These are phyloP conservation scores for Sthenelais limicola DNA, from an alignment of 2,888 invertebrate genomes.

Conservation along the genomic window DNA sequence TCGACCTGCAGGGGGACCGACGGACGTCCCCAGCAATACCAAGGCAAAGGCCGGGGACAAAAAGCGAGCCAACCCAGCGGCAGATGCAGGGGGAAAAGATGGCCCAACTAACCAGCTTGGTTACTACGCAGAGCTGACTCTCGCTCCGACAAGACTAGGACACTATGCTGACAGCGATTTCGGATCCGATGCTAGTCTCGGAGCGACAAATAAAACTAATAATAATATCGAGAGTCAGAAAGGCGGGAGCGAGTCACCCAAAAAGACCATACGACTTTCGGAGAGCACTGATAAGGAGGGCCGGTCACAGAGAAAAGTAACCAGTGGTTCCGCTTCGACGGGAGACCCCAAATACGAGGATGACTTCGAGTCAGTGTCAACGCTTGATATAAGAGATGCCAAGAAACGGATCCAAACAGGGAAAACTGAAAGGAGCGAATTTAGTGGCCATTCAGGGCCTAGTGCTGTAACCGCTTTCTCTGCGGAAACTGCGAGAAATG, in stretches of 20 bases:
- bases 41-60: not conserved
- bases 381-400: not conserved
- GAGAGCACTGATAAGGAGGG: not conserved
- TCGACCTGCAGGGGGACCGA: not conserved
- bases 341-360: not conserved
- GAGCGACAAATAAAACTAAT: not conserved
- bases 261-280: not conserved
- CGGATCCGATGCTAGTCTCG: constrained; percentile 3
- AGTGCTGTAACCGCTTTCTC: not conserved
- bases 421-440: constrained; percentile 6
- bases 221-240: not conserved
- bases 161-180: constrained; percentile 24
- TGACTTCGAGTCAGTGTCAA: constrained; percentile 19
- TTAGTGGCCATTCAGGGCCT: constrained; percentile 2
- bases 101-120: not conserved
- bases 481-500: not conserved
- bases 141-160: constrained; percentile 2
- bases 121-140: constrained; percentile 18
- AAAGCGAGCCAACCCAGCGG: not conserved
- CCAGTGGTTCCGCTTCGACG: no score
- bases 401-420: constrained; percentile 10
- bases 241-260: not conserved
- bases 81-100: not conserved
- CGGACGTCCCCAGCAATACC: not conserved
- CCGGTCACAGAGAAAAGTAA: not conserved